Percentiles rank a stretch among this genome's conserved stretches.
Conservation (phyloP, 2,113 vertebrate species). For the Opisthocomus hoazin region DNA sequence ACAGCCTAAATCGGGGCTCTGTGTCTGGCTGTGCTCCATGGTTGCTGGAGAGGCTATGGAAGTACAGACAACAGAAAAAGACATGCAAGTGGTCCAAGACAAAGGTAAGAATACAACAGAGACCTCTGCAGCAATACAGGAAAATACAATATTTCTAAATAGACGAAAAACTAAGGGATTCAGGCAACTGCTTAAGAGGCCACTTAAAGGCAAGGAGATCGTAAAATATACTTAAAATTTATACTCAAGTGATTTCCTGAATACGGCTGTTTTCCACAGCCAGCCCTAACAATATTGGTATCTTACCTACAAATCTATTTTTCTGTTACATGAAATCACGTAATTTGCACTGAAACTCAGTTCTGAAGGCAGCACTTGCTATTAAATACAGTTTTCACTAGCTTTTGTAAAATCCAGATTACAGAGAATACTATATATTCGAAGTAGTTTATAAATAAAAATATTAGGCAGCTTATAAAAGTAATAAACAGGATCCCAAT, state of each 20-base stretch:
- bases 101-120: neutral
- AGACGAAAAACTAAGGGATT: neutral
- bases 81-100: neutral
- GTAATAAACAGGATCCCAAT: neutral
- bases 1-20: neutral
- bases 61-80: neutral
- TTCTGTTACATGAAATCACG: neutral
- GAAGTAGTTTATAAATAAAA: neutral
- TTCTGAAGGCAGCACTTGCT: neutral
- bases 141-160: neutral
- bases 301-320: neutral
- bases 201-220: neutral
- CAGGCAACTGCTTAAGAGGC: neutral
- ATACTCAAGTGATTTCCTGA: neutral
- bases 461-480: neutral
- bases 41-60: neutral
- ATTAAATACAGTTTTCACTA: neutral
- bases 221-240: neutral
- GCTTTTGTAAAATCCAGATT: neutral
- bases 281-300: neutral
- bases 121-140: neutral
- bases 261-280: neutral
- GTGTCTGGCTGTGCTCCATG: neutral
- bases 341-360: neutral
- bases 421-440: neutral